These are phyloP conservation scores for Dermatemys mawii DNA, from an alignment of 2,113 vertebrate genomes.

Conservation along the genomic window DNA sequence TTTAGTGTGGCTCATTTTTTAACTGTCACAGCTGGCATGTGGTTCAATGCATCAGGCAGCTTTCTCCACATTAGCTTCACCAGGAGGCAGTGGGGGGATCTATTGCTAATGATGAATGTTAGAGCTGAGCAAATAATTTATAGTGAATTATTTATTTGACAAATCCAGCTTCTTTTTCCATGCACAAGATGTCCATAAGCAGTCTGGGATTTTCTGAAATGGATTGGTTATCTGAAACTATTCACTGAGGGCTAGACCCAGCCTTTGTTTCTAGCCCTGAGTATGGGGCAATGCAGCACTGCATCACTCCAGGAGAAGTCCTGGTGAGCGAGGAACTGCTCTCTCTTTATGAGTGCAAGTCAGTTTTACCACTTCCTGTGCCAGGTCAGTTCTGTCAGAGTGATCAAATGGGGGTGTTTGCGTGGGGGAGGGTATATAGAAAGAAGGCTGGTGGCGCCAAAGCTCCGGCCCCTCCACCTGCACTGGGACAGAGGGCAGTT, in stretches of 20 bases:
- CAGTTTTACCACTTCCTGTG: neutral
- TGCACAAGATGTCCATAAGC: neutral
- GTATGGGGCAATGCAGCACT: neutral
- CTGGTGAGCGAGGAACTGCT: neutral
- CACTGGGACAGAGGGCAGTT: neutral
- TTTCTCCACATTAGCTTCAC: neutral
- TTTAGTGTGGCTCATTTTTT: neutral
- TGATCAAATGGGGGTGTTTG: neutral
- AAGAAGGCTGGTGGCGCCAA: neutral
- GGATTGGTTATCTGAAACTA: neutral
- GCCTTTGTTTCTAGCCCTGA: neutral
- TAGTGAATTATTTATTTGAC: neutral
- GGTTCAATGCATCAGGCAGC: neutral
- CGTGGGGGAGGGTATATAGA: neutral
- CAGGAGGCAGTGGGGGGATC: neutral
- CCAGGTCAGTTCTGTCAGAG: neutral
- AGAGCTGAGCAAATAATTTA: neutral
- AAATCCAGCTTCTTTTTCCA: neutral
- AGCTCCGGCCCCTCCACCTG: neutral
- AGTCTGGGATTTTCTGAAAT: neutral
- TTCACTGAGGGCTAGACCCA: neutral
- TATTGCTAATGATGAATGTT: neutral
- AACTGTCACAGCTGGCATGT: neutral
- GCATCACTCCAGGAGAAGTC: neutral
- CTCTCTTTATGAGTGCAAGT: neutral